Conservation (phyloP, 2,888 invertebrate species). For the Hyppa rectilinea region DNA sequence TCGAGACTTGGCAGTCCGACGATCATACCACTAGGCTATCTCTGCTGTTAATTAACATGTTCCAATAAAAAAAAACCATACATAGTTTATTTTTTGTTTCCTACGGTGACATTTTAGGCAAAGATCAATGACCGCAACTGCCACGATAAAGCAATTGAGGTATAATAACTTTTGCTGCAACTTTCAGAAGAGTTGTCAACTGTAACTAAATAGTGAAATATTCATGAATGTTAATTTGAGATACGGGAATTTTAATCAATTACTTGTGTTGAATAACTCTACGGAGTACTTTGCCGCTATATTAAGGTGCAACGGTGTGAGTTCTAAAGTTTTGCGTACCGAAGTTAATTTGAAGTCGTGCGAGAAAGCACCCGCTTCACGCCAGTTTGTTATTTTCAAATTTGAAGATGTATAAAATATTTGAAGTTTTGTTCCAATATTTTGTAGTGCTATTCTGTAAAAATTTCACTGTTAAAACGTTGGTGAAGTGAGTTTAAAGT, state of each 20-base stretch:
- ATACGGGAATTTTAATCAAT: constrained; percentile 44
- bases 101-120: too few relatives aligned
- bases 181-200: constrained; percentile 32
- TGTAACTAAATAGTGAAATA: constrained; percentile 28
- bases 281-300: constrained; percentile 16
- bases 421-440: too few relatives aligned
- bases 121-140: too few relatives aligned
- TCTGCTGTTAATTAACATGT: too few relatives aligned
- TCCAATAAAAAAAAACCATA: too few relatives aligned
- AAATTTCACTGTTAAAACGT: too few relatives aligned
- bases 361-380: constrained; percentile 10
- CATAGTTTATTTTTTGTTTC: too few relatives aligned
- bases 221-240: constrained; percentile 29
- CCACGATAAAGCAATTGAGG: too few relatives aligned
- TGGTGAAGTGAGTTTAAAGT: too few relatives aligned
- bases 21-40: too few relatives aligned
- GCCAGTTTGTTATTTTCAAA: constrained; percentile 3
- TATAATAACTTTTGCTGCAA: constrained; percentile 44
- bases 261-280: constrained; percentile 24
- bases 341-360: constrained; percentile 31
- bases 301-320: constrained; percentile 22
- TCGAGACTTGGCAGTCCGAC: too few relatives aligned
- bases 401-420: constrained; percentile 2
- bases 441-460: too few relatives aligned
- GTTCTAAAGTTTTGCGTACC: constrained; percentile 32